Evolutionary conservation across 2,888 invertebrate genomes (phyloP).

Genomic region (Machimus rusticus): DNA sequence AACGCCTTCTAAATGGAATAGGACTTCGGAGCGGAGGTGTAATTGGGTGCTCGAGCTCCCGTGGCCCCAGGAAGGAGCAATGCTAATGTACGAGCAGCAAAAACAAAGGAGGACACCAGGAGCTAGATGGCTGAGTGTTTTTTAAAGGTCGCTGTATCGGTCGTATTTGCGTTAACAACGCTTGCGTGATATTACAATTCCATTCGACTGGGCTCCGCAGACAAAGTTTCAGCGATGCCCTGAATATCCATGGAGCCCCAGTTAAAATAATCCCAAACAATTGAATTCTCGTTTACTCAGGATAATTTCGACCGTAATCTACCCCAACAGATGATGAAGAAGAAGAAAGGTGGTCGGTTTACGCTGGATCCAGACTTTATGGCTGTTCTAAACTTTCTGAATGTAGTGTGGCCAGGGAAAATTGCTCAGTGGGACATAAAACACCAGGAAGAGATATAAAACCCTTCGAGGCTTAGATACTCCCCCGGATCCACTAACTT

Average conservation of each 20-base stretch:
- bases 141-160: neutral
- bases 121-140: neutral
- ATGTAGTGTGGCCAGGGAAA: constrained; percentile 13
- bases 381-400: constrained; percentile 13
- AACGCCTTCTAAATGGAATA: neutral
- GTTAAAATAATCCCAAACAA: constrained; percentile 34
- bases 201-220: neutral
- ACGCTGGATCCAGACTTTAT: constrained; percentile 2
- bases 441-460: constrained; percentile 25
- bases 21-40: neutral
- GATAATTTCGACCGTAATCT: neutral
- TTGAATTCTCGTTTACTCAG: constrained; percentile 19
- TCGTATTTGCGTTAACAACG: neutral
- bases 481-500: neutral
- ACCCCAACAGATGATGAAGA: neutral
- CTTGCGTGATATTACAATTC: neutral
- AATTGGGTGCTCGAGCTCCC: neutral
- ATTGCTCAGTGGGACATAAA: constrained; percentile 6
- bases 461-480: neutral
- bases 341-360: neutral
- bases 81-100: neutral
- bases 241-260: neutral
- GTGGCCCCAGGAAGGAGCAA: neutral
- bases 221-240: neutral
- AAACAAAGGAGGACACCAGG: neutral